These are phyloP conservation scores for Xylocopa sonorina DNA, from an alignment of 1,140 invertebrate genomes.

Conservation along the genomic window DNA sequence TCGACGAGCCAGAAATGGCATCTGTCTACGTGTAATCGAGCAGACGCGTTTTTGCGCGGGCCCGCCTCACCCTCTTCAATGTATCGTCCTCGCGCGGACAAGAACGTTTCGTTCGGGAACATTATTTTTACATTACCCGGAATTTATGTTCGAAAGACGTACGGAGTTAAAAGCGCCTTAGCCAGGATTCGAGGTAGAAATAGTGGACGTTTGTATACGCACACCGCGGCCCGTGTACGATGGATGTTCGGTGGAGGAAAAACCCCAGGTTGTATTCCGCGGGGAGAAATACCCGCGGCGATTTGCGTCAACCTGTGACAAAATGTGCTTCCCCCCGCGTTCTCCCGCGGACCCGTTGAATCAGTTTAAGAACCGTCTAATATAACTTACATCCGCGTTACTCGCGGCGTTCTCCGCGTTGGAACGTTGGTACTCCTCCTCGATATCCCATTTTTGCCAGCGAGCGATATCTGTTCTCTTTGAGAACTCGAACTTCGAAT, in stretches of 20 bases:
- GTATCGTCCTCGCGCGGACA: conserved; percentile 14
- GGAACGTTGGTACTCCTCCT: too few relatives aligned
- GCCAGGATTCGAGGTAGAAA: neutral
- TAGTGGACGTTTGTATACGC: conserved; percentile 8
- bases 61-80: neutral
- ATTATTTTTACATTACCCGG: conserved; percentile 42
- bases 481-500: too few relatives aligned
- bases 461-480: too few relatives aligned
- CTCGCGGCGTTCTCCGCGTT: too few relatives aligned
- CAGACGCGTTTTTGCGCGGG: conserved; percentile 11
- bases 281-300: neutral
- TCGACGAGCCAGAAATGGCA: neutral
- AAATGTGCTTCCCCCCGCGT: conserved; percentile 4
- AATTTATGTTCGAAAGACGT: conserved; percentile 30
- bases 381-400: neutral
- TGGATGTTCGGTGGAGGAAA: neutral
- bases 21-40: neutral
- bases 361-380: neutral
- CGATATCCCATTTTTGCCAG: too few relatives aligned
- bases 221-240: neutral
- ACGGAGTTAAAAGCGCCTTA: conserved; percentile 23
- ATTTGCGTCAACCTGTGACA: conserved; percentile 19
- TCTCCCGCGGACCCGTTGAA: neutral
- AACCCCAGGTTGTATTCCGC: neutral
- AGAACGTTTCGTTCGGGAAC: conserved; percentile 34